These are phyloP conservation scores for Tetropium fuscum DNA, from an alignment of 2,888 invertebrate species.

Conservation along the genomic window DNA sequence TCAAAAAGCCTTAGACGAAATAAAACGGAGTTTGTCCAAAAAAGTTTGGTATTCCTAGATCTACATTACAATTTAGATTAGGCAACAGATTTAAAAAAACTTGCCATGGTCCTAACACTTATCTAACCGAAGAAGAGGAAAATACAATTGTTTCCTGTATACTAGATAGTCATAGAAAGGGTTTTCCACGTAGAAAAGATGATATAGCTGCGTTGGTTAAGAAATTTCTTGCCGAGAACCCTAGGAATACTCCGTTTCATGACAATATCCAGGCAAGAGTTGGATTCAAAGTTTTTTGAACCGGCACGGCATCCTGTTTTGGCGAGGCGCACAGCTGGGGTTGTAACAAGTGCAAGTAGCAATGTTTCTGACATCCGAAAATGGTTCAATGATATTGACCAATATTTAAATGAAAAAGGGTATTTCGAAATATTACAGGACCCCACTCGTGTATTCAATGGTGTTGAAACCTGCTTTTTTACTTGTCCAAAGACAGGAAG, in stretches of 20 bases:
- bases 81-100: constrained; percentile 19
- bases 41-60: constrained; percentile 22
- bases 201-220: no score
- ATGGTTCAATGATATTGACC: constrained; percentile 48
- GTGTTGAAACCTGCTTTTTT: constrained; percentile 52
- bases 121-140: constrained; percentile 32
- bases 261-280: constrained; percentile 43
- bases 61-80: constrained; percentile 28
- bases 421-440: constrained; percentile 42
- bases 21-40: constrained; percentile 22
- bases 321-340: no score
- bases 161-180: constrained; percentile 49
- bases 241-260: constrained; percentile 33
- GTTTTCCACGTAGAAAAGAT: constrained; percentile 51
- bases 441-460: constrained; percentile 50
- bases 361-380: constrained; percentile 43
- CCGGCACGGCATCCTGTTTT: constrained; percentile 48
- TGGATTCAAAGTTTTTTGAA: constrained; percentile 47
- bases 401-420: not conserved
- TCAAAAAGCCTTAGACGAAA: constrained; percentile 24
- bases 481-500: constrained; percentile 47
- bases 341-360: constrained; percentile 48
- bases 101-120: constrained; percentile 13
- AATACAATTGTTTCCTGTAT: constrained; percentile 48
- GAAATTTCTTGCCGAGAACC: constrained; percentile 34